Conservation (phyloP, 2,113 vertebrate genomes). For the Myiozetetes cayanensis region DNA sequence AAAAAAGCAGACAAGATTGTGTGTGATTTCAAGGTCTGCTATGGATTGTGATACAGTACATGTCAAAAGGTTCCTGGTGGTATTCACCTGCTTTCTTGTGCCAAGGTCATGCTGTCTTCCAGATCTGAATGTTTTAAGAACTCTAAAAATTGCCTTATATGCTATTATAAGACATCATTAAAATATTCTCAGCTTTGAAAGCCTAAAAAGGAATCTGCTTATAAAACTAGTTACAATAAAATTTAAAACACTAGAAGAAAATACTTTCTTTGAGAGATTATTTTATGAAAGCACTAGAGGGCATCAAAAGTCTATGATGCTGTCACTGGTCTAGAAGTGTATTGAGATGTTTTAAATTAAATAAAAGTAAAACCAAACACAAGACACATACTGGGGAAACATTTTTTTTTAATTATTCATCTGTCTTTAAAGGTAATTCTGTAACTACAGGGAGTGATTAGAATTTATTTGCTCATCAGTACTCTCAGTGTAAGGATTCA, state of each 20-base stretch:
- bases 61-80: background rate
- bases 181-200: background rate
- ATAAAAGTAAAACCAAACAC: background rate
- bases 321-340: background rate
- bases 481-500: background rate
- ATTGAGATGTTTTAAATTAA: background rate
- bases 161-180: background rate
- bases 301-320: slow-evolving; percentile 37
- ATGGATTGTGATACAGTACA: background rate
- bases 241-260: background rate
- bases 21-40: background rate
- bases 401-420: background rate
- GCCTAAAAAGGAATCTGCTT: background rate
- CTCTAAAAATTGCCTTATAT: background rate
- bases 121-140: background rate
- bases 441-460: background rate
- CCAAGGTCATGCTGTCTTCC: background rate
- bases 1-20: background rate
- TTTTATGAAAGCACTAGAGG: slow-evolving; percentile 50
- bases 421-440: background rate
- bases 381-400: background rate
- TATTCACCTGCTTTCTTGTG: background rate
- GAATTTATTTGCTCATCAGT: background rate
- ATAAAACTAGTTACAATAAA: background rate
- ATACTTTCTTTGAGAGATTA: background rate